Conservation (phyloP, 2,113 vertebrate genomes). For the Peucedramus taeniatus region DNA sequence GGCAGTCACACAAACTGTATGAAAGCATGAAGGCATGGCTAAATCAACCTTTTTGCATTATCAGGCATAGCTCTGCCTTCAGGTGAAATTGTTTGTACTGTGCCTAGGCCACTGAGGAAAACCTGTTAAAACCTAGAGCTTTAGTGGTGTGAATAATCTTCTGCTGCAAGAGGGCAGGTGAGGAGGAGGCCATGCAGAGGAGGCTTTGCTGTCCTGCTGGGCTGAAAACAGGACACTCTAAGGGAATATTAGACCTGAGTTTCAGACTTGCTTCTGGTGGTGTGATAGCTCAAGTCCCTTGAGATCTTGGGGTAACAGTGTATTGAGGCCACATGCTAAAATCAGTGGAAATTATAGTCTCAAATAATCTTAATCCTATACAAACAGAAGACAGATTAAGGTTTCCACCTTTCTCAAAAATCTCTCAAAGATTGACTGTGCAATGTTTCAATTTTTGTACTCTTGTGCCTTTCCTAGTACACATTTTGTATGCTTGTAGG, state of each 20-base stretch:
- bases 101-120: not conserved
- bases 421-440: not conserved
- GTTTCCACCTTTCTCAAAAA: not conserved
- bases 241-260: not conserved
- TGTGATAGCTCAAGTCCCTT: not conserved
- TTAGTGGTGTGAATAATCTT: not conserved
- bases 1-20: not conserved
- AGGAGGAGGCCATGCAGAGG: not conserved
- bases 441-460: not conserved
- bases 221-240: not conserved
- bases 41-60: not conserved
- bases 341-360: not conserved
- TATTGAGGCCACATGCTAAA: not conserved
- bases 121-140: not conserved
- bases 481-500: not conserved
- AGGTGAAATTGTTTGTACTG: not conserved
- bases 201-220: not conserved
- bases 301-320: not conserved
- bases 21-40: not conserved
- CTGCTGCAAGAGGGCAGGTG: not conserved
- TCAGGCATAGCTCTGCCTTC: not conserved
- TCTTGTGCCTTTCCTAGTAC: not conserved
- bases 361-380: not conserved
- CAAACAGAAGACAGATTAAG: not conserved
- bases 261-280: not conserved